Percentiles rank a stretch among this genome's conserved stretches.
Conservation (phyloP, 2,113 vertebrate species). For the Mormyrus lacerda region DNA sequence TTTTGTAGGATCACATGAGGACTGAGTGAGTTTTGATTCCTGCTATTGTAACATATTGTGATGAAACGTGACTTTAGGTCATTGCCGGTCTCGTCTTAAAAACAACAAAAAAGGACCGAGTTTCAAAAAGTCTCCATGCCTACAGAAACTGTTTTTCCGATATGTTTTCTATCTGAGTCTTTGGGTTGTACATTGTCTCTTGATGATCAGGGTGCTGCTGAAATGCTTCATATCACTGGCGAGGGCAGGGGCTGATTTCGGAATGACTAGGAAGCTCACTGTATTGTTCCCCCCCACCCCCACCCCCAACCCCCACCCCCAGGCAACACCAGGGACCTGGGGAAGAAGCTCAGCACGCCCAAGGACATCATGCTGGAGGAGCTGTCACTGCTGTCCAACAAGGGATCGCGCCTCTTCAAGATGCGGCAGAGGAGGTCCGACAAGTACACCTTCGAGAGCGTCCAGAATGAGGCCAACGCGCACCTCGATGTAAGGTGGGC, state of each 20-base stretch:
- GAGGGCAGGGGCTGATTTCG: not conserved
- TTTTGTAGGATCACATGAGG: not conserved
- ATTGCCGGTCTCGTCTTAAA: not conserved
- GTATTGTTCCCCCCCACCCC: not conserved
- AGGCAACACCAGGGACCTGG: constrained; percentile 78
- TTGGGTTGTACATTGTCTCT: not conserved
- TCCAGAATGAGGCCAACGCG: constrained; percentile 78
- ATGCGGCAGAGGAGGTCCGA: constrained; percentile 92
- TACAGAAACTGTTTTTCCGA: not conserved
- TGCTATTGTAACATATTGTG: not conserved
- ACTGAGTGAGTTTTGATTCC: not conserved
- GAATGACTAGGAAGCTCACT: not conserved
- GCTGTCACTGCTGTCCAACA: constrained; percentile 80
- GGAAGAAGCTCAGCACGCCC: constrained; percentile 88
- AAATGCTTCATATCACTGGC: not conserved
- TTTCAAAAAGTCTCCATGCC: not conserved
- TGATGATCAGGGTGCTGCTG: not conserved
- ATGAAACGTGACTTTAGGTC: not conserved
- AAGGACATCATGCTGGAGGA: constrained; percentile 98
- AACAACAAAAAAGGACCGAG: not conserved
- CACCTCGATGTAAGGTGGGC: constrained; percentile 72
- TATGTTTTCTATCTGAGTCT: not conserved
- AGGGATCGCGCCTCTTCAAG: constrained; percentile 91
- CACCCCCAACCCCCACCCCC: constrained; percentile 18
- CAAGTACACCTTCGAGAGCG: constrained; percentile 95